These are phyloP conservation scores for Myiotriccus ornatus DNA, from an alignment of 2,797 vertebrate genomes.

Conservation along the genomic window DNA sequence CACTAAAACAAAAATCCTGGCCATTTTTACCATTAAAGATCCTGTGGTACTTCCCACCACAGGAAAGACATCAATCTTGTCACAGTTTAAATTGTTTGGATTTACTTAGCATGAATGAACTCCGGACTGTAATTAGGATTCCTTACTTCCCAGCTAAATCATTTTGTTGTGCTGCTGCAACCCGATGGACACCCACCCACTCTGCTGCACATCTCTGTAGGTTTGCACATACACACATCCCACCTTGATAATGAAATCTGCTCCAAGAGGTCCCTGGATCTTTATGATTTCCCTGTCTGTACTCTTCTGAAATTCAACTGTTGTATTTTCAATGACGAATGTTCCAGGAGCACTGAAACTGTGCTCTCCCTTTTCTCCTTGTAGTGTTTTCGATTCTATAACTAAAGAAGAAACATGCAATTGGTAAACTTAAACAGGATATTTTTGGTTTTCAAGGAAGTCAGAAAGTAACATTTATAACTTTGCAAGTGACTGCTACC, in stretches of 20 bases:
- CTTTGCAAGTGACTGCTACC: background rate
- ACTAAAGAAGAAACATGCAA: slow-evolving; percentile 69
- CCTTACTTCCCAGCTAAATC: background rate
- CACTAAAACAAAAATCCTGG: background rate
- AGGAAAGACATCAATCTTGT: accelerated
- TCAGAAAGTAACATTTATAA: background rate
- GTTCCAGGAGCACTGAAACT: slow-evolving; percentile 78
- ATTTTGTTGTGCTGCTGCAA: background rate
- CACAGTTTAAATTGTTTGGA: background rate
- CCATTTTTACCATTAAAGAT: background rate
- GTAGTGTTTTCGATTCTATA: slow-evolving; percentile 86
- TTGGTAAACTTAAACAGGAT: background rate
- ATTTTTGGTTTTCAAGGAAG: background rate
- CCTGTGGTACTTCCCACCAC: background rate
- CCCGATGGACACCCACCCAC: background rate
- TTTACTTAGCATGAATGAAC: background rate
- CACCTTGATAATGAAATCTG: slow-evolving; percentile 92
- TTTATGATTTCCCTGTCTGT: slow-evolving; percentile 83
- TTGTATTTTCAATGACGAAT: slow-evolving; percentile 85
- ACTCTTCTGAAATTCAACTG: slow-evolving; percentile 85
- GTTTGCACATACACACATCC: background rate
- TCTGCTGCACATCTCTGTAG: background rate
- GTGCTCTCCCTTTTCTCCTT: slow-evolving; percentile 82
- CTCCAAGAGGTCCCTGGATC: slow-evolving; percentile 83
- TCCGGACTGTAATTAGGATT: background rate